These are phyloP conservation scores for Geophilus truncorum DNA, from an alignment of 2,888 invertebrate species.

Conservation along the genomic window DNA sequence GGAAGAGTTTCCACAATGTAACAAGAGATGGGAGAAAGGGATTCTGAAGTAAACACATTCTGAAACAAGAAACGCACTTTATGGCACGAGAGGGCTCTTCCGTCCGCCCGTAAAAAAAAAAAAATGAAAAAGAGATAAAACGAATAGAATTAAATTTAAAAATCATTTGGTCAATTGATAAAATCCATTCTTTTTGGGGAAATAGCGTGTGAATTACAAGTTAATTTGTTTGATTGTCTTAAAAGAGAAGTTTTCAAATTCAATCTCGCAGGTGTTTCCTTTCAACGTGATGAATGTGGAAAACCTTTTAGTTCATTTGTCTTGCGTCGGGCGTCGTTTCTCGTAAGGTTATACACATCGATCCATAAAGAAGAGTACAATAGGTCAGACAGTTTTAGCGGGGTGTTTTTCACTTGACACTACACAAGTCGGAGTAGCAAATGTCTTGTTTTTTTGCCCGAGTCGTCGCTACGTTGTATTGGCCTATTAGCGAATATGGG, in stretches of 20 bases:
- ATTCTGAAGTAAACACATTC: neutral
- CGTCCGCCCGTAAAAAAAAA: no score
- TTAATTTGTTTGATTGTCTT: neutral
- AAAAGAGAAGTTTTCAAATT: neutral
- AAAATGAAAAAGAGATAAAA: neutral
- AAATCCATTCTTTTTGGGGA: no score
- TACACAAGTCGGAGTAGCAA: neutral
- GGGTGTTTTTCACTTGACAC: constrained; percentile 6
- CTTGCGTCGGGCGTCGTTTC: neutral
- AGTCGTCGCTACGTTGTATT: neutral
- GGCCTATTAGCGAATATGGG: neutral
- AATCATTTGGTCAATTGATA: no score
- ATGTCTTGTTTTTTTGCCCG: neutral
- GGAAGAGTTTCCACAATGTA: neutral
- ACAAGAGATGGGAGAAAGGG: constrained; percentile 13
- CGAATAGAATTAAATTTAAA: no score
- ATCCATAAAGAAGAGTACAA: constrained; percentile 17
- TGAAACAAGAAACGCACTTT: neutral
- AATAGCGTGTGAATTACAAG: neutral
- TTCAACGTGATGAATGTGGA: neutral
- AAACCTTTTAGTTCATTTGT: constrained; percentile 18
- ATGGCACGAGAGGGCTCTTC: neutral
- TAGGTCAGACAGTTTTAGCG: neutral
- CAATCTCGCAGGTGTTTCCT: neutral
- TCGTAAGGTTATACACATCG: constrained; percentile 1